Evolutionary conservation across 2,797 vertebrate genomes (phyloP).

Genomic region (Hafferia zeledoni): DNA sequence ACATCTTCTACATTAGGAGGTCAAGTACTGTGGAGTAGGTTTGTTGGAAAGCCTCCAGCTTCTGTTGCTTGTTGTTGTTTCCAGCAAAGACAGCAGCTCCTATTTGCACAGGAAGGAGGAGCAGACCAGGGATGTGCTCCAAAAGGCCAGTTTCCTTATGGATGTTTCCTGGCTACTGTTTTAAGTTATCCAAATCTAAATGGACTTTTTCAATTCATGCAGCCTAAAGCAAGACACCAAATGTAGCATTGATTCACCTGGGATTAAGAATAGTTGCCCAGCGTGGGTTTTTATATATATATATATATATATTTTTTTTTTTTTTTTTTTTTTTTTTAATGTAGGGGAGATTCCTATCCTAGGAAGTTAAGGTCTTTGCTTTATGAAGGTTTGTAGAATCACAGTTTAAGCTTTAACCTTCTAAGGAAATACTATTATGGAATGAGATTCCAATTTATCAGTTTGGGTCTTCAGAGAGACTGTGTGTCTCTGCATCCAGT

Average conservation of each 20-base stretch:
- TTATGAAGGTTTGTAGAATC: background rate
- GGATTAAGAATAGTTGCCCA: background rate
- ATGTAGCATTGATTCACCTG: background rate
- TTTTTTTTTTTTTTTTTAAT: background rate
- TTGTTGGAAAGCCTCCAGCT: background rate
- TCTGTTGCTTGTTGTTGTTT: background rate
- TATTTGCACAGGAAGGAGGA: background rate
- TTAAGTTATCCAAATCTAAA: background rate
- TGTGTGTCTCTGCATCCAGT: rapidly evolving
- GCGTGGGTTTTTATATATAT: too few species aligned
- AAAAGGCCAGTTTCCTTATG: background rate
- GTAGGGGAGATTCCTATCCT: background rate
- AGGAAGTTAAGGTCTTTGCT: background rate
- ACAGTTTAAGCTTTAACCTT: background rate
- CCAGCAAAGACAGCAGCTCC: background rate
- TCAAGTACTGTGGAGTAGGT: background rate
- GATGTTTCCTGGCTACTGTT: background rate
- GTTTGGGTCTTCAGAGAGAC: background rate
- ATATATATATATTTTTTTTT: background rate
- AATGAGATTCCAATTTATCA: background rate
- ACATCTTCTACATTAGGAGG: background rate
- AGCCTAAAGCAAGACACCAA: background rate
- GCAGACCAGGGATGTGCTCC: background rate
- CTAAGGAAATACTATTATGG: background rate
- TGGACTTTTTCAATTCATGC: background rate